Evolutionary conservation across 2,888 invertebrate species (phyloP).

Genomic region (Brassicogethes aeneus): DNA sequence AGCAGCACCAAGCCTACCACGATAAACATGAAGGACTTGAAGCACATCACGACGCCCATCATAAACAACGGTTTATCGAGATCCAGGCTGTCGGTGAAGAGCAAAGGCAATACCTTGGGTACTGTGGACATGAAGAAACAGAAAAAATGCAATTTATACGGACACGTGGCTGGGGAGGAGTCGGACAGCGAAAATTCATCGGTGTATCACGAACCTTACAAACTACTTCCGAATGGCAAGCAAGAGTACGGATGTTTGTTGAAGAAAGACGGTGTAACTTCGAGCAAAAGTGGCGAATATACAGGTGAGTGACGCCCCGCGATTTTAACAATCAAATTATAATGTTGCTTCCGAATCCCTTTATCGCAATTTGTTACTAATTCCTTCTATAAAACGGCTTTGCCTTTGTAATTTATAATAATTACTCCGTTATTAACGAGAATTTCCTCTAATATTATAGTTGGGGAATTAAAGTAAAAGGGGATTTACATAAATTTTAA

Average conservation of each 20-base stretch:
- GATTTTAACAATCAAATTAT: too few species aligned
- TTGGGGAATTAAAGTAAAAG: too few species aligned
- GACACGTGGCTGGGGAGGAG: conserved; percentile 43
- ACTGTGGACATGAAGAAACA: conserved; percentile 35
- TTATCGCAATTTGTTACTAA: too few species aligned
- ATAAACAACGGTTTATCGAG: conserved; percentile 47
- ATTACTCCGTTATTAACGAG: too few species aligned
- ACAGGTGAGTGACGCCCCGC: conserved; percentile 38
- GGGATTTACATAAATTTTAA: too few species aligned
- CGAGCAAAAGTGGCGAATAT: conserved; percentile 47
- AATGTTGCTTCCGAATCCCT: too few species aligned
- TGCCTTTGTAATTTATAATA: too few species aligned
- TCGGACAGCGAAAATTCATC: conserved; percentile 49
- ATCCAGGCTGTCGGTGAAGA: conserved; percentile 43
- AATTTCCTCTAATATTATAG: too few species aligned
- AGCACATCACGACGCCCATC: conserved; percentile 49
- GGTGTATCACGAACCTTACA: conserved; percentile 50
- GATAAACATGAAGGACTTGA: conserved; percentile 51
- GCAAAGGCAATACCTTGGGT: conserved; percentile 34
- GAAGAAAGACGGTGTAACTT: conserved; percentile 43
- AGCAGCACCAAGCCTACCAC: conserved; percentile 46
- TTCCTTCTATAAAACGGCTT: too few species aligned
- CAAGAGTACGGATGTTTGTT: conserved; percentile 45
- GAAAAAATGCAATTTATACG: conserved; percentile 40
- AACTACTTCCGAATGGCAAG: conserved; percentile 43